Percentiles rank a stretch among this genome's conserved stretches.
Conservation (phyloP, 2,113 vertebrate genomes). For the Phyllostomus hastatus region DNA sequence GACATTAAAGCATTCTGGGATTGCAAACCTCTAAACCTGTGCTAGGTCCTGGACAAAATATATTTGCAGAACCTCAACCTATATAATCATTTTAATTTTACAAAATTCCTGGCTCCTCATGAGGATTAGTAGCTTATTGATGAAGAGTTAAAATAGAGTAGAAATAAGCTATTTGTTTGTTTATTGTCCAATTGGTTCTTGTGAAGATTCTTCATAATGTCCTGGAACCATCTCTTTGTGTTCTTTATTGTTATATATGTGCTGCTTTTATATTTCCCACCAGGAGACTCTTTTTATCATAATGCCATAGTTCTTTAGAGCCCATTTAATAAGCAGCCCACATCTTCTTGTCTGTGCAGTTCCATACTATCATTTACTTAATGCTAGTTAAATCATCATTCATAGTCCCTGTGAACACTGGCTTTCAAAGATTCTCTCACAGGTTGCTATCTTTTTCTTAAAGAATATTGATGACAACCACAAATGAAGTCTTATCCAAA, state of each 20-base stretch:
- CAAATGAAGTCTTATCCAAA: background rate
- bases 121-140: background rate
- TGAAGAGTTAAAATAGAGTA: background rate
- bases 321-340: background rate
- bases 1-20: background rate
- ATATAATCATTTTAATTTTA: background rate
- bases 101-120: background rate
- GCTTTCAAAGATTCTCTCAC: background rate
- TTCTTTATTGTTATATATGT: background rate
- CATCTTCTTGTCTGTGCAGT: background rate
- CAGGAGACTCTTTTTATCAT: background rate
- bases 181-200: background rate
- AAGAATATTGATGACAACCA: background rate
- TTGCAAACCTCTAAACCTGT: background rate
- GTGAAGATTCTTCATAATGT: background rate
- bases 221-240: background rate
- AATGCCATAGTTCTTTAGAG: background rate
- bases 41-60: background rate
- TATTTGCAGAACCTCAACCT: background rate
- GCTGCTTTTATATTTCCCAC: background rate
- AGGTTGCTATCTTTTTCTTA: background rate
- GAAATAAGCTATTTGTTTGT: background rate
- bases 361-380: background rate
- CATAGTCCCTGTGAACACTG: background rate
- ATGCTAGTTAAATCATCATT: background rate